Base-by-base conservation (phyloP, 2,113 vertebrate genomes). In the Loxodonta africana region DNA sequence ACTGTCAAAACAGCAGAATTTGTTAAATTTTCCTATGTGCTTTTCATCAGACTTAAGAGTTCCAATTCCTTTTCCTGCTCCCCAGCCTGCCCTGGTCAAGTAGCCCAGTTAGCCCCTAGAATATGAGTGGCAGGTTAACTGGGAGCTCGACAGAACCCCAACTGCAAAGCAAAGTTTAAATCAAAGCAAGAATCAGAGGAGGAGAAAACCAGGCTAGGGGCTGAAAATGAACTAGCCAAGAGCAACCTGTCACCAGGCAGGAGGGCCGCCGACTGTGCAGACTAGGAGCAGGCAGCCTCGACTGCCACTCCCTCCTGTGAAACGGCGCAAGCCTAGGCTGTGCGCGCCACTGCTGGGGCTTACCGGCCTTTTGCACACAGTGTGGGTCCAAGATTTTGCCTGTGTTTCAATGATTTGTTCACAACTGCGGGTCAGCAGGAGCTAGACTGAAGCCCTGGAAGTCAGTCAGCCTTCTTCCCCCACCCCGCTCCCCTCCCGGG, bases 191-290 rank as follows among this genome's bases (percentile, higher is more conserved):
- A 92, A 92, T 95, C 82, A 33, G 53, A 95, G 71, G 67, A 33
- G 44, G 97, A 74, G 11, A 80, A 95, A 96, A 92, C 25, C 83
- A 91, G 46, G 9, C 33, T 51, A 57, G 37, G 33, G 46, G 28
- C 73, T 94, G 77, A 92, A 69, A 95, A 90, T 26, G 51, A 84
- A 97, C 78, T 69, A 88, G 65, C 23, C 48, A 85, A 92, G 44
- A 95, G 90, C 92, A 95, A 96, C 95, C 88, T 97, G 93, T 97
- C 74, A 67, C 67, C 41, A n/a, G 28, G n/a, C 89, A 93, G n/a
- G 44, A 83, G 69, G 67, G 33, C 46, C 46, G 10, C 83, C 2
- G 0, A 28, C 81, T 86, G 48, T 37, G 12, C 44, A 89, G 95
- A 95, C 17, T 51, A 37, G 78, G 85, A 74, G 63, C 44, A 93